Evolutionary conservation across 1,140 invertebrate genomes (phyloP).

Genomic region (Sesamia nonagrioides): DNA sequence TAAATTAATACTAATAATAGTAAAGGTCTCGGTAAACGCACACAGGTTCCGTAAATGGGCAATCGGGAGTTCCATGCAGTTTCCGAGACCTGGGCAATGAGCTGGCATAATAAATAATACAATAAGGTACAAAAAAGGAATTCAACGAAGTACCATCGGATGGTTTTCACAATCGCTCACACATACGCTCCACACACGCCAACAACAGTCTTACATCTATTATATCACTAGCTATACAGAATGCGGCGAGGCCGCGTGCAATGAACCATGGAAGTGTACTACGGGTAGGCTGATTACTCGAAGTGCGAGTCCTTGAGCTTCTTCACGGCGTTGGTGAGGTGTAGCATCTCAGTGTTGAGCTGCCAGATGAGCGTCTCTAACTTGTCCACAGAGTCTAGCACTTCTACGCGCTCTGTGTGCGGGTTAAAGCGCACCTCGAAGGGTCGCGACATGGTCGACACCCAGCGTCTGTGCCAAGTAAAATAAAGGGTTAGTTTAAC

Average conservation of each 20-base stretch:
- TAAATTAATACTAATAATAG: conserved; percentile 85
- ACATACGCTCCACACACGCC: conserved; percentile 75
- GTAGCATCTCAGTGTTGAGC: conserved; percentile 94
- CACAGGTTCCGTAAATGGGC: conserved; percentile 80
- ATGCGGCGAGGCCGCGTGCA: conserved; percentile 76
- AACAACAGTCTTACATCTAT: conserved; percentile 81
- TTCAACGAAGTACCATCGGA: conserved; percentile 82
- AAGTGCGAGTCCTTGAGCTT: conserved; percentile 91
- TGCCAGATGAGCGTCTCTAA: conserved; percentile 93
- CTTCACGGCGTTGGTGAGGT: conserved; percentile 94
- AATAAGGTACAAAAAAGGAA: conserved; percentile 83
- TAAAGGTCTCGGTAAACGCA: conserved; percentile 71
- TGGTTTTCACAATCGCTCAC: conserved; percentile 77
- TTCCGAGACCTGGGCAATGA: conserved; percentile 81
- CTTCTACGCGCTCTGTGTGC: conserved; percentile 97
- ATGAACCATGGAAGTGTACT: conserved; percentile 69
- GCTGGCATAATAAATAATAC: conserved; percentile 86
- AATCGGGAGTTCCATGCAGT: conserved; percentile 74
- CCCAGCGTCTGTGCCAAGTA: conserved; percentile 91
- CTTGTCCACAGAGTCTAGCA: conserved; percentile 95
- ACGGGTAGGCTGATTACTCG: conserved; percentile 74
- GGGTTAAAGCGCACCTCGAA: conserved; percentile 99
- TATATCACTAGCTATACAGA: conserved; percentile 86
- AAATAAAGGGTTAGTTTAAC: not conserved
- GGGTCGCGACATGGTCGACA: conserved; percentile 94